Conservation (phyloP, 2,888 invertebrate genomes). For the Melanotus villosus region DNA sequence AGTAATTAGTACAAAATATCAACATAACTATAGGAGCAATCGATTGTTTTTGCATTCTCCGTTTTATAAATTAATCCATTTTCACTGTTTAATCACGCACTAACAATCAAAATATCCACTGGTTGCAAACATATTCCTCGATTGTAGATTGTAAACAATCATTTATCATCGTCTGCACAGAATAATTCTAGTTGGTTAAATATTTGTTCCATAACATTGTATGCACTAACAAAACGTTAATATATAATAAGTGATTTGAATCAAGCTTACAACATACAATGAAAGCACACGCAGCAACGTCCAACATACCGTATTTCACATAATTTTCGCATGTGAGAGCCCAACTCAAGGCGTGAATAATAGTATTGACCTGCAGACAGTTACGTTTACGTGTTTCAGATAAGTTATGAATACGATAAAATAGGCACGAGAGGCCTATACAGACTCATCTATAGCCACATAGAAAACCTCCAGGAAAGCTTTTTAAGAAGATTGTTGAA, state of each 20-base stretch:
- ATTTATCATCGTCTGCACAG: slow-evolving; percentile 1
- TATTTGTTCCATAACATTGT: slow-evolving; percentile 22
- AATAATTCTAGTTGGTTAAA: slow-evolving; percentile 17
- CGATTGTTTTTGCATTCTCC: no score
- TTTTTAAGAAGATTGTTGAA: no score
- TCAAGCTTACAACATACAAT: background rate
- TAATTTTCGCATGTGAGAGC: background rate
- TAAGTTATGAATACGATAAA: slow-evolving; percentile 10
- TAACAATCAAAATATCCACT: slow-evolving; percentile 1
- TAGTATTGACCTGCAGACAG: slow-evolving; percentile 3
- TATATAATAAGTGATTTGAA: slow-evolving; percentile 9
- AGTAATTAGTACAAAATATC: no score
- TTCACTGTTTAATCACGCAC: background rate
- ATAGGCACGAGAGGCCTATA: background rate
- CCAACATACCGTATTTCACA: background rate
- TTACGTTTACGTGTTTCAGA: slow-evolving; percentile 11
- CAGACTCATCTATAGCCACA: background rate
- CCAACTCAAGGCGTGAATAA: background rate
- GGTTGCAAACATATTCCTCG: no score
- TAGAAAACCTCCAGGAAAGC: no score
- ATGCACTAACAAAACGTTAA: slow-evolving; percentile 24
- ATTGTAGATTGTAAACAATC: slow-evolving; percentile 3
- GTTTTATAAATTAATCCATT: no score
- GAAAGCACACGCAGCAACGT: background rate
- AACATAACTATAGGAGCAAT: no score